Evolutionary conservation across 1,140 invertebrate genomes (phyloP).

Genomic region (Lerema accius): DNA sequence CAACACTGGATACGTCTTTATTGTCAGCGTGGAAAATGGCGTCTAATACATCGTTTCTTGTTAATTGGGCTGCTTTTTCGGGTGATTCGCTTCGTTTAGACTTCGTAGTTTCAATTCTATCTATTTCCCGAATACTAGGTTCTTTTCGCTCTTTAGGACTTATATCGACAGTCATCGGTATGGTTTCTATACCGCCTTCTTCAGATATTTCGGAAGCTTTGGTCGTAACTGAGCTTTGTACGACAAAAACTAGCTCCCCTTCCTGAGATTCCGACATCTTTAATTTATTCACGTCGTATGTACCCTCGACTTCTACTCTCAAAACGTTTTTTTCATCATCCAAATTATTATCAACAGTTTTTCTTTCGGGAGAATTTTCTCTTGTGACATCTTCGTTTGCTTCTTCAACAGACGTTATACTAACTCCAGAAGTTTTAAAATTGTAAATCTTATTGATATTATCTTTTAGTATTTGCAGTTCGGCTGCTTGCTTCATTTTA

Average conservation of each 20-base stretch:
- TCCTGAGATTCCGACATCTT: conserved; percentile 39
- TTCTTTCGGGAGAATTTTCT: conserved; percentile 21
- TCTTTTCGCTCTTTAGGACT: conserved; percentile 46
- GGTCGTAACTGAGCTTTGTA: conserved; percentile 50
- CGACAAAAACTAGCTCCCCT: conserved; percentile 41
- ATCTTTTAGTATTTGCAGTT: conserved; percentile 54
- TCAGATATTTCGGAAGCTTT: conserved; percentile 33
- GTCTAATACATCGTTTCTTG: conserved; percentile 50
- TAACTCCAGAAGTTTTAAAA: conserved; percentile 15
- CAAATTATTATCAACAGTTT: no score
- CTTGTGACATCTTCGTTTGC: not conserved
- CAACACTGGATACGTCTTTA: conserved; percentile 43
- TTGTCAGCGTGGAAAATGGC: conserved; percentile 49
- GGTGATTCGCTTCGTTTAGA: conserved; percentile 27
- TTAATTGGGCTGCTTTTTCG: conserved; percentile 38
- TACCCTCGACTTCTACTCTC: conserved; percentile 55
- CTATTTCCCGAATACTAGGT: conserved; percentile 10
- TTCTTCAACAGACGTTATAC: not conserved
- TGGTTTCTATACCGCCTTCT: conserved; percentile 21
- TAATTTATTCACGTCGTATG: conserved; percentile 32
- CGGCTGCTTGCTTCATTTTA: conserved; percentile 36
- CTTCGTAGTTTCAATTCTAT: conserved; percentile 8
- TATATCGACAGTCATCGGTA: conserved; percentile 55
- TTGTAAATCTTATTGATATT: conserved; percentile 54
- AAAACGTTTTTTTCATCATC: conserved; percentile 41